phyloP scores from a whole-genome alignment of 2,888 invertebrate species.

The Marasmarcha lunaedactyla region DNA sequence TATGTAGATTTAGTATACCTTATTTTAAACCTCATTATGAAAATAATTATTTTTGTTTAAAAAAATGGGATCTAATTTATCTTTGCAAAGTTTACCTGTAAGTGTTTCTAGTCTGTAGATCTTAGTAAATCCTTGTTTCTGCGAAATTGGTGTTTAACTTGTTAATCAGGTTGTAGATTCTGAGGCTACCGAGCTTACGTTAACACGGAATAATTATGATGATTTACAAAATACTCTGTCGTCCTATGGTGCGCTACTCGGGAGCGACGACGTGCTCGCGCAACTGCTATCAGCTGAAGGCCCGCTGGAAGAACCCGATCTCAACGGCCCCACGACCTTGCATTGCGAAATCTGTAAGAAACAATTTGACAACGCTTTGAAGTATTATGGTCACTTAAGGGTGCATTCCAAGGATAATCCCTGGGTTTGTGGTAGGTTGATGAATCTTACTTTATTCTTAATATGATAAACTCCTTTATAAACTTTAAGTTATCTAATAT shows the following conservation, averaged over 20 bases:
- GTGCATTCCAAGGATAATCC: slow-evolving; percentile 57
- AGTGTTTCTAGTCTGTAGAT: no score
- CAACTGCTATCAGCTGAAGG: slow-evolving; percentile 53
- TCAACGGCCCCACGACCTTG: slow-evolving; percentile 52
- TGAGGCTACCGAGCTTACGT: slow-evolving; percentile 28
- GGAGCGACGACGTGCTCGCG: slow-evolving; percentile 47
- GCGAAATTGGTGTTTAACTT: no score
- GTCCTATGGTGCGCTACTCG: slow-evolving; percentile 31
- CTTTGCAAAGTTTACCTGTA: slow-evolving; percentile 2
- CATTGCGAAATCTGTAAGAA: slow-evolving; percentile 59
- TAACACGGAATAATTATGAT: slow-evolving; percentile 28
- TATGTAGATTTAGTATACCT: no score
- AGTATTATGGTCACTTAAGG: slow-evolving; percentile 57
- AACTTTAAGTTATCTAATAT: no score
- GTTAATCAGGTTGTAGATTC: slow-evolving; percentile 43
- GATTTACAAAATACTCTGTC: slow-evolving; percentile 33
- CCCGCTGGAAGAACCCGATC: slow-evolving; percentile 50
- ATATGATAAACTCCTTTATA: no score
- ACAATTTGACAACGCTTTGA: slow-evolving; percentile 56
- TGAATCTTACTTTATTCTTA: no score
- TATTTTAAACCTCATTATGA: no score
- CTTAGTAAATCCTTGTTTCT: no score
- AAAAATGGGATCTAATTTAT: slow-evolving; percentile 2
- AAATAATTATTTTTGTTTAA: no score
- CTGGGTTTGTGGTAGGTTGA: slow-evolving; percentile 58